Percentiles rank a stretch among this genome's conserved stretches.
phyloP scores from a whole-genome alignment of 1,140 invertebrate species.

The Melipona quadrifasciata region DNA sequence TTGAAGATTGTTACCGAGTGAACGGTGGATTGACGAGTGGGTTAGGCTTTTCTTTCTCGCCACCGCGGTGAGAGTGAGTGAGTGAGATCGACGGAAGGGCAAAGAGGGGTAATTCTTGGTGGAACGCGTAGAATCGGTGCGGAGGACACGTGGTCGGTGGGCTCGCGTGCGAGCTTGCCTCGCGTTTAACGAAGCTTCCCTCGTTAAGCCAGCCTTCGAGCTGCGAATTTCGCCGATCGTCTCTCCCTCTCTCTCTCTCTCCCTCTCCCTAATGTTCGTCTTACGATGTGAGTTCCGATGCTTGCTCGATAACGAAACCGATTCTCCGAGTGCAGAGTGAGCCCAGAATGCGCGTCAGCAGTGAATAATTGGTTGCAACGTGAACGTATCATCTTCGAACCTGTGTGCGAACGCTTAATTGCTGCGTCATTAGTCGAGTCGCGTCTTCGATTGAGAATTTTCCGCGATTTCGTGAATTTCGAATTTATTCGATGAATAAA shows the following conservation, averaged over 20 bases:
- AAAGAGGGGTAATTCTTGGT: not conserved
- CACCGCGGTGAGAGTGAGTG: not conserved
- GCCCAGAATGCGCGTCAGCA: not conserved
- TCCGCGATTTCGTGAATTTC: not conserved
- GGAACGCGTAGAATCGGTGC: slow-evolving; percentile 19
- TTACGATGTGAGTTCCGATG: not conserved
- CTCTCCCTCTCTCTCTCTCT: too few relatives aligned
- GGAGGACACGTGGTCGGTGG: not conserved
- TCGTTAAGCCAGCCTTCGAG: not conserved
- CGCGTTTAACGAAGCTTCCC: slow-evolving; percentile 7
- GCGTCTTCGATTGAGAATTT: not conserved
- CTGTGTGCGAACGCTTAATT: not conserved
- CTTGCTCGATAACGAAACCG: slow-evolving; percentile 4
- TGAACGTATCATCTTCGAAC: not conserved
- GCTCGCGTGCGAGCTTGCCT: not conserved
- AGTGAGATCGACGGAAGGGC: not conserved
- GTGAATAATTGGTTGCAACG: not conserved
- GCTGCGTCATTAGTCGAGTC: not conserved
- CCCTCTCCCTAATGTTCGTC: not conserved
- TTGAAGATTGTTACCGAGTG: not conserved
- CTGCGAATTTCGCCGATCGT: slow-evolving; percentile 5
- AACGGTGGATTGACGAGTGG: not conserved
- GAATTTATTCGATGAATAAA: not conserved
- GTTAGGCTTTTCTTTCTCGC: not conserved
- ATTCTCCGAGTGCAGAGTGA: slow-evolving; percentile 4